Percentiles rank a stretch among this genome's conserved stretches.
phyloP scores from a whole-genome alignment of 2,797 vertebrate genomes.

The Halcyon badia region DNA sequence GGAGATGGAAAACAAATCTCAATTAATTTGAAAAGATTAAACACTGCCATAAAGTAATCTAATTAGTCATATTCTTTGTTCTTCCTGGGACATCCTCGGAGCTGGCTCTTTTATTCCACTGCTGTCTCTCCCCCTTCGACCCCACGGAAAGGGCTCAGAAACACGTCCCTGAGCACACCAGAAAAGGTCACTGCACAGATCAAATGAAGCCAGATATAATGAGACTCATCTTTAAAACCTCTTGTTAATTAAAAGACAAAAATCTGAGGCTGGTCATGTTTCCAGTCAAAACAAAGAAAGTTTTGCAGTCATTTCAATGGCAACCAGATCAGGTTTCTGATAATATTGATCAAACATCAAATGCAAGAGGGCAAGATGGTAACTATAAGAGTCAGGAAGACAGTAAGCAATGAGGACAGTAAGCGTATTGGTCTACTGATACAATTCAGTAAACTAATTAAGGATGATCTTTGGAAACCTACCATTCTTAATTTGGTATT shows the following conservation, averaged over 20 bases:
- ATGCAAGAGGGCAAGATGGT: neutral
- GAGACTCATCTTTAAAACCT: conserved; percentile 4
- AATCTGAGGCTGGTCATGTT: neutral
- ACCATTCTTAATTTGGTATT: neutral
- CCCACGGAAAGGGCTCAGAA: neutral
- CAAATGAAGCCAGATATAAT: neutral
- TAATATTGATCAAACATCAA: conserved; percentile 6
- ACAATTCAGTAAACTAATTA: neutral
- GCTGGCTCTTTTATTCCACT: neutral
- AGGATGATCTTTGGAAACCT: neutral
- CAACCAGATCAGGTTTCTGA: conserved; percentile 4
- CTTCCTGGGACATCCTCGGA: neutral
- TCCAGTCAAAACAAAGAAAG: neutral
- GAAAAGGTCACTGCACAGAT: neutral
- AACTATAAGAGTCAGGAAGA: neutral
- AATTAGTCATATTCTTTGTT: neutral
- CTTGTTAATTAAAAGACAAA: conserved; percentile 38
- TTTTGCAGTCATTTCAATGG: conserved; percentile 8
- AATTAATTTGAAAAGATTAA: conserved; percentile 22
- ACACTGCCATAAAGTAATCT: neutral
- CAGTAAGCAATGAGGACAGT: neutral
- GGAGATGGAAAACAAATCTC: neutral
- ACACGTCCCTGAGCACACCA: fast-evolving
- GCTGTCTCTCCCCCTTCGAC: neutral
- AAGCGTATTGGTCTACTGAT: neutral